Evolutionary conservation across 2,113 vertebrate genomes (phyloP), one percentile per base, ranked within the genome.

Genomic region (Istiophorus platypterus): DNA sequence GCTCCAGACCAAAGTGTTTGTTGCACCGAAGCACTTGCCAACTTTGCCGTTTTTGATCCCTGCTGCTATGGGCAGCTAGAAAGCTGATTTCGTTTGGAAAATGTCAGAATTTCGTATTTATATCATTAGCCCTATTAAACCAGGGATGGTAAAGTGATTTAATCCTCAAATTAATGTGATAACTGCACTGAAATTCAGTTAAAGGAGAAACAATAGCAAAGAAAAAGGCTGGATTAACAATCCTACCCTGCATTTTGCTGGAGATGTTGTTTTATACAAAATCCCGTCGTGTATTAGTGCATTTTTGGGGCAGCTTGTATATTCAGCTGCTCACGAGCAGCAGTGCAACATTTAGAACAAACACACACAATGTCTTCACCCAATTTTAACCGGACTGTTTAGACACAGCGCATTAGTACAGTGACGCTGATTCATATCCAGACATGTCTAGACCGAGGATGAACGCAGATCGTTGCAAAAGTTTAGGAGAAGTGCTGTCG

Each of bases 301-400:
- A 56, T 61, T 76, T 76, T 67, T 52, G 22, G 34, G 34, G 6
- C 12, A 24, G 42, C 64, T 75, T 64, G 37, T 29, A 56, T n/a
- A 85, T 62, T 72, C 24, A 51, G 56, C 57, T 77, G 37, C 31
- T 51, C 39, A 29, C 0, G 0, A 76, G 18, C 24, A 42, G 22
- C 27, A 54, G 56, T 79, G 52, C 20, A 82, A 54, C 42, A 59
- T 73, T 67, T 5, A 41, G 5, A 58, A 29, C 31, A 41, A n/a
- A n/a, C 39, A 27, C 27, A 27, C 51, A 27, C 41, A 39, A 5
- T 41, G n/a, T 61, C 20, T 37, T 52, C 45, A 52, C 67, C 18
- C 31, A 62, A 78, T 52, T 58, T 29, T 58, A 59, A 59, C 42
- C 0, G 58, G 34, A 10, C 58, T 58, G n/a, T 8, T 12, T 14